A percentile compares a stretch with the other conserved stretches of the same genome.
Evolutionary conservation across 2,888 invertebrate species (phyloP).

Genomic region (Drosophila setosimentum): DNA sequence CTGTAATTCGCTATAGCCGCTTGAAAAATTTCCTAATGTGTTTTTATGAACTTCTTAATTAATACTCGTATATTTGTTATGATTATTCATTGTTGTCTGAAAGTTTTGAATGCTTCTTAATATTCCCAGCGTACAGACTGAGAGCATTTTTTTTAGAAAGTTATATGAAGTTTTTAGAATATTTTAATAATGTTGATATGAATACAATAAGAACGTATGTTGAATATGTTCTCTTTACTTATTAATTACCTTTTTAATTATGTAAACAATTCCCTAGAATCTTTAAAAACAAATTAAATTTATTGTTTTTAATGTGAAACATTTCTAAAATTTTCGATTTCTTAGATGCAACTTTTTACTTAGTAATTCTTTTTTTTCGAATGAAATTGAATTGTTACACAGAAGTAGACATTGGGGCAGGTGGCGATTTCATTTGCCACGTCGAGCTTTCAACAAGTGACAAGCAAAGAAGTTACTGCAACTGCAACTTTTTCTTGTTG

Average conservation of each 20-base stretch:
- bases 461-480: constrained; percentile 26
- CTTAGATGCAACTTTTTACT: neutral
- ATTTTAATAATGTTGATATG: neutral
- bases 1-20: too few species aligned
- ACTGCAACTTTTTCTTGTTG: neutral
- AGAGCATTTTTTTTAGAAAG: neutral
- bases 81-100: neutral
- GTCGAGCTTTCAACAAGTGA: constrained; percentile 61
- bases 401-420: constrained; percentile 2
- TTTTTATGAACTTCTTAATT: neutral
- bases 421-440: constrained; percentile 50
- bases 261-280: neutral
- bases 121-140: too few species aligned
- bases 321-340: neutral
- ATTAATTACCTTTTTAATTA: neutral
- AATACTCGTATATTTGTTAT: neutral
- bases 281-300: neutral
- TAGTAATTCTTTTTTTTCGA: neutral
- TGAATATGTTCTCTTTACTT: neutral
- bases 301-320: neutral
- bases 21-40: neutral
- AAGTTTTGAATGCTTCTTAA: neutral
- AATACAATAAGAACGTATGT: too few species aligned
- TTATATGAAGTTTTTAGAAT: neutral
- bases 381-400: neutral